A percentile compares a stretch with the other conserved stretches of the same genome.
These are phyloP conservation scores for Mechanitis messenoides DNA, from an alignment of 2,888 invertebrate species.

Conservation along the genomic window DNA sequence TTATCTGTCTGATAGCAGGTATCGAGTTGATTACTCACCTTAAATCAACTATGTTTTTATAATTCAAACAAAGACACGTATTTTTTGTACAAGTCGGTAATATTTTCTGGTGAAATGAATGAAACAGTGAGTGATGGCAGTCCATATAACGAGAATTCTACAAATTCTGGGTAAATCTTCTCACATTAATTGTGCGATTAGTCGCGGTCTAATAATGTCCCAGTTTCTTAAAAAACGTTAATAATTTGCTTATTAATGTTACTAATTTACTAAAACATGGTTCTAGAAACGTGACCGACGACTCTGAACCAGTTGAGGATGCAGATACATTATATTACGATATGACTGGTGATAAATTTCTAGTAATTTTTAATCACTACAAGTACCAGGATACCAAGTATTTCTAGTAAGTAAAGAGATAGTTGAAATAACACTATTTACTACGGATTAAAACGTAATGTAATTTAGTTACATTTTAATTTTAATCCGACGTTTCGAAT, in stretches of 20 bases:
- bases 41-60: slow-evolving; percentile 1
- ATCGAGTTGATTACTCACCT: slow-evolving; percentile 2
- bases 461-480: too few species aligned
- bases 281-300: not conserved
- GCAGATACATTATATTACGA: slow-evolving; percentile 41
- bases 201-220: too few species aligned
- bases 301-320: not conserved
- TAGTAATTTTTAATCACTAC: slow-evolving; percentile 52
- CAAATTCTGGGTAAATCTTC: not conserved
- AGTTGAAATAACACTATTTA: too few species aligned
- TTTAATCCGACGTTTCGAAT: too few species aligned
- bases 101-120: not conserved
- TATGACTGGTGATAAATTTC: slow-evolving; percentile 52
- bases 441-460: too few species aligned
- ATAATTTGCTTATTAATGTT: not conserved
- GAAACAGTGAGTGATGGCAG: not conserved
- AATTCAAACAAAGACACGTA: slow-evolving; percentile 2
- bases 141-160: not conserved
- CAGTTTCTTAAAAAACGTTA: too few species aligned
- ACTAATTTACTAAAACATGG: not conserved
- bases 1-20: not conserved
- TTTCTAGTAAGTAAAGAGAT: slow-evolving; percentile 41
- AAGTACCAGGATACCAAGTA: slow-evolving; percentile 39
- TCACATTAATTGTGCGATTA: not conserved
- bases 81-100: not conserved